A percentile compares a stretch with the other conserved stretches of the same genome.
These are phyloP conservation scores for Promerops cafer DNA, from an alignment of 2,113 vertebrate species.

Conservation along the genomic window DNA sequence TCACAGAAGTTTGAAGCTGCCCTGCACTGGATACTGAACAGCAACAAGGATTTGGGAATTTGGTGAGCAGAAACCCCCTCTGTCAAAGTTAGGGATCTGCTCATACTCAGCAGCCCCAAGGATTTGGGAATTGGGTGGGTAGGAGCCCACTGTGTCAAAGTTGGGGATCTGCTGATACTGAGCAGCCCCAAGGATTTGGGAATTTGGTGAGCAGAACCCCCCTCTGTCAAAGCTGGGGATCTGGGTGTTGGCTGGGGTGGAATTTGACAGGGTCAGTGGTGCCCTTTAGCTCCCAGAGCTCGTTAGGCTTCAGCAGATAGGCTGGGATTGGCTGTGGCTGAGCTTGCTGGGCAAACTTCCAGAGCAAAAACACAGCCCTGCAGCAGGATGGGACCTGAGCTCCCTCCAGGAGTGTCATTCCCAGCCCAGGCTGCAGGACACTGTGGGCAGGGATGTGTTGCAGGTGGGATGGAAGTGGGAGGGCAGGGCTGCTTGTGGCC, in stretches of 20 bases:
- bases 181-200: constrained; percentile 71
- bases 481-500: not conserved
- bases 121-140: constrained; percentile 75
- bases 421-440: not conserved
- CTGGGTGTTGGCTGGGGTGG: not conserved
- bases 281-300: not conserved
- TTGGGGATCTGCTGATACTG: constrained; percentile 31
- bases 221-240: not conserved
- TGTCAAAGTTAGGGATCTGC: not conserved
- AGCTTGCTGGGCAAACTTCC: not conserved
- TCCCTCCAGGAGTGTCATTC: not conserved
- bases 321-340: not conserved
- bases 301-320: not conserved
- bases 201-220: constrained; percentile 61
- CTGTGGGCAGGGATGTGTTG: not conserved
- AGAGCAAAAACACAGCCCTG: not conserved
- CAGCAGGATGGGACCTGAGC: not conserved
- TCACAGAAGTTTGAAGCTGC: constrained; percentile 69
- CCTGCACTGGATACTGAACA: constrained; percentile 75
- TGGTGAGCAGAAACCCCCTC: not conserved
- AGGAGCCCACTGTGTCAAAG: not conserved
- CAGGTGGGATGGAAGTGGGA: not conserved
- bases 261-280: not conserved
- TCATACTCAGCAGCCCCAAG: constrained; percentile 67
- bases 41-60: constrained; percentile 48